A percentile compares a stretch with the other conserved stretches of the same genome.
phyloP scores from a whole-genome alignment of 1,140 invertebrate species.

The Heterodera carotae region DNA sequence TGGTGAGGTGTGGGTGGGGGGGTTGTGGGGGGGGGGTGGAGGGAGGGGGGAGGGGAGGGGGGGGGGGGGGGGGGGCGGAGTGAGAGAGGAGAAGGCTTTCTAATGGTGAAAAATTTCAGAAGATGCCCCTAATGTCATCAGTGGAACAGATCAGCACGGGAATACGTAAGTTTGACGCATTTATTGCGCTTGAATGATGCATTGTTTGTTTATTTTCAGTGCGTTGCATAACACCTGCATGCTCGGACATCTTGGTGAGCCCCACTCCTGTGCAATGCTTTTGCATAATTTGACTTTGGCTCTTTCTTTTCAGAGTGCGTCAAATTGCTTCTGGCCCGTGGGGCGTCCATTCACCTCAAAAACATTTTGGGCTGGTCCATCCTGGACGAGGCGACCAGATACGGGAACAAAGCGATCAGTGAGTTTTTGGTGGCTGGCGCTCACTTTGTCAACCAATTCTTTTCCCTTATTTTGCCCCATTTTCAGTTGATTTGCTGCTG shows the following conservation, averaged over 20 bases:
- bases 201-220: constrained; percentile 75
- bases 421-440: too few species aligned
- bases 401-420: constrained; percentile 86
- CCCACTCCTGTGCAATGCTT: too few species aligned
- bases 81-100: too few species aligned
- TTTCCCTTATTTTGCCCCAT: background rate
- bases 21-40: too few species aligned
- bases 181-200: background rate
- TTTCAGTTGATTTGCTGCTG: constrained; percentile 12
- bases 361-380: constrained; percentile 92
- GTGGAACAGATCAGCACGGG: constrained; percentile 14
- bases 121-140: too few species aligned
- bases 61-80: too few species aligned
- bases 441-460: too few species aligned
- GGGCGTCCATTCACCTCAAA: constrained; percentile 89
- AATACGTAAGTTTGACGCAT: constrained; percentile 1
- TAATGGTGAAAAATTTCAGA: too few species aligned
- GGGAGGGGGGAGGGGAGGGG: too few species aligned
- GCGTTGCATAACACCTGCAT: constrained; percentile 90
- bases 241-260: constrained; percentile 85
- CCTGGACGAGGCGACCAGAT: constrained; percentile 91
- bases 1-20: too few species aligned
- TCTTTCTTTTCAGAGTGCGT: constrained; percentile 48
- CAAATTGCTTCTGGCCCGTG: constrained; percentile 76
- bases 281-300: too few species aligned